phyloP scores from a whole-genome alignment of 2,113 vertebrate species.

The Chamaetylas fuelleborni region DNA sequence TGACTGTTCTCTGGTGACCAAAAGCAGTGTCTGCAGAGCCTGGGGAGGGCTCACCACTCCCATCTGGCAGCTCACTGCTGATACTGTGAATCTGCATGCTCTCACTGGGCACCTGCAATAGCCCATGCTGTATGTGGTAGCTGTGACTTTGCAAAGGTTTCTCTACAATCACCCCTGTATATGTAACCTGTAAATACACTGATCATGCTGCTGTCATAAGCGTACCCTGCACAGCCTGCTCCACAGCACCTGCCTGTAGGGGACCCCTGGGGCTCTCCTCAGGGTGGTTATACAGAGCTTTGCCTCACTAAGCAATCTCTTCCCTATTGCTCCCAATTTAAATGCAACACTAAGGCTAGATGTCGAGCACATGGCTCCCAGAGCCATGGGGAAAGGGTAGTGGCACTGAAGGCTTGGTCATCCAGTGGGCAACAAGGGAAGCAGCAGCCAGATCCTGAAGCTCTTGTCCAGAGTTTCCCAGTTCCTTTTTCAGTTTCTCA shows the following conservation, averaged over 20 bases:
- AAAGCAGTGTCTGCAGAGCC: neutral
- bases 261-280: neutral
- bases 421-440: neutral
- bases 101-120: neutral
- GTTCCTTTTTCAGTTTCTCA: neutral
- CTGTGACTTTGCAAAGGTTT: neutral
- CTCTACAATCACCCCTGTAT: neutral
- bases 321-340: neutral
- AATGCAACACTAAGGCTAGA: neutral
- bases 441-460: neutral
- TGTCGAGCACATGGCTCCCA: neutral
- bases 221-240: neutral
- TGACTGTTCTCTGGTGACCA: neutral
- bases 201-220: neutral
- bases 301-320: neutral
- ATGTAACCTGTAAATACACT: slow-evolving; percentile 19
- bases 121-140: neutral
- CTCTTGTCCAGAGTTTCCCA: neutral
- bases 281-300: neutral
- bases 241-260: neutral
- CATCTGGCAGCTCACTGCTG: neutral
- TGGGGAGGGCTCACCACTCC: neutral
- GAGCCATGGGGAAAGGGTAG: neutral
- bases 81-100: slow-evolving; percentile 11
- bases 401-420: neutral